These are phyloP conservation scores for Macropis europaea DNA, from an alignment of 2,888 invertebrate species.

Conservation along the genomic window DNA sequence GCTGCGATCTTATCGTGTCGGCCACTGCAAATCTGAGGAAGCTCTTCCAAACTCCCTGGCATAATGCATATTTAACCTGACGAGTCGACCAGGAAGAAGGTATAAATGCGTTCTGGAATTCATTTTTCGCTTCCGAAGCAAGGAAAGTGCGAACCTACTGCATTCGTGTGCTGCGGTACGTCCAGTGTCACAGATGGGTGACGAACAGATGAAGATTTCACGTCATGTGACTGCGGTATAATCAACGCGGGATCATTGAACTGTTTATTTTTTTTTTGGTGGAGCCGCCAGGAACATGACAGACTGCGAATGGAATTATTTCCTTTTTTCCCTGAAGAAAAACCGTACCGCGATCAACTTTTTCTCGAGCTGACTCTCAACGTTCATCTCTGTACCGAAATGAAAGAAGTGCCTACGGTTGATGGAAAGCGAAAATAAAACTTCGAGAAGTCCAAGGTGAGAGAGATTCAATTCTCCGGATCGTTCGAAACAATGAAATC, in stretches of 20 bases:
- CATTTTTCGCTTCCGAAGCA: not conserved
- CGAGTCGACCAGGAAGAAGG: too few species aligned
- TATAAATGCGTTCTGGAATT: not conserved
- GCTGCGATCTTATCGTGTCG: too few species aligned
- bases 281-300: not conserved
- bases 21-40: too few species aligned
- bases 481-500: constrained; percentile 29
- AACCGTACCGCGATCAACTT: too few species aligned
- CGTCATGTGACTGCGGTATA: not conserved
- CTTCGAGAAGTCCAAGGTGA: not conserved
- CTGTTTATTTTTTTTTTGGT: not conserved
- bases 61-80: too few species aligned
- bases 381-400: too few species aligned
- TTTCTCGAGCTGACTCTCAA: too few species aligned
- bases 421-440: not conserved
- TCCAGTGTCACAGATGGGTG: constrained; percentile 38
- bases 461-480: constrained; percentile 1
- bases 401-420: too few species aligned
- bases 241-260: not conserved
- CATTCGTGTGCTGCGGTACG: not conserved
- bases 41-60: too few species aligned
- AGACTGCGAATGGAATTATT: not conserved
- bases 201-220: constrained; percentile 26
- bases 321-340: too few species aligned
- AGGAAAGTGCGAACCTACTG: not conserved